These are phyloP conservation scores for Halichondria panicea DNA, from an alignment of 37 sponge, comb jelly and placozoan species.

Conservation along the genomic window DNA sequence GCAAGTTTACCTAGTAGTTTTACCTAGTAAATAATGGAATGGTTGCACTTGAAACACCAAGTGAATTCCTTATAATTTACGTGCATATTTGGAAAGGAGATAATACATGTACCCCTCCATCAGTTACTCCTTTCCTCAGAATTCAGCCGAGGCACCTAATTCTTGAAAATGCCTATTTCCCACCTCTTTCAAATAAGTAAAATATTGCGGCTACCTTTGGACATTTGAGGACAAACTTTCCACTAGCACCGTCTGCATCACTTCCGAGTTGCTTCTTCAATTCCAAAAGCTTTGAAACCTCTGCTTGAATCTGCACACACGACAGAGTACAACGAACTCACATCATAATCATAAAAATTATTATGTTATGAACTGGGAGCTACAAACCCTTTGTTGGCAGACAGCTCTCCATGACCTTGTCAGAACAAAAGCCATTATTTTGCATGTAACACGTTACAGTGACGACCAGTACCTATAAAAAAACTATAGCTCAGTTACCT, in stretches of 20 bases:
- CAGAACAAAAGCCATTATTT: conserved; percentile 35
- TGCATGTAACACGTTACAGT: neutral
- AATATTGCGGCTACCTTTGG: conserved; percentile 58
- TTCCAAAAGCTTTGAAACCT: conserved; percentile 23
- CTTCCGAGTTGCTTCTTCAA: conserved; percentile 4
- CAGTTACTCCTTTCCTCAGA: no score
- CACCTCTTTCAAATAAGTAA: no score
- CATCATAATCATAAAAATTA: no score
- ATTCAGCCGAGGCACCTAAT: no score
- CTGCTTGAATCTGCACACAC: conserved; percentile 3
- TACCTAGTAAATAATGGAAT: no score
- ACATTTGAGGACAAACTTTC: conserved; percentile 73
- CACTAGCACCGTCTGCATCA: neutral
- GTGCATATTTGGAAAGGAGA: no score
- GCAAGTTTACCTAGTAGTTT: no score
- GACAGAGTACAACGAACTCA: neutral
- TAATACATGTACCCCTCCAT: no score
- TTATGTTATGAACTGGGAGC: neutral
- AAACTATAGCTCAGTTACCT: neutral
- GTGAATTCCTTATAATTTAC: no score
- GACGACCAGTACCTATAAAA: neutral
- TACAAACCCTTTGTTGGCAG: conserved; percentile 15
- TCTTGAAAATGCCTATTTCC: no score
- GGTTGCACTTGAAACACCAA: no score
- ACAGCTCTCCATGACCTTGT: conserved; percentile 14